Conservation (phyloP, 2,113 vertebrate genomes). For the Siphamia tubifer region DNA sequence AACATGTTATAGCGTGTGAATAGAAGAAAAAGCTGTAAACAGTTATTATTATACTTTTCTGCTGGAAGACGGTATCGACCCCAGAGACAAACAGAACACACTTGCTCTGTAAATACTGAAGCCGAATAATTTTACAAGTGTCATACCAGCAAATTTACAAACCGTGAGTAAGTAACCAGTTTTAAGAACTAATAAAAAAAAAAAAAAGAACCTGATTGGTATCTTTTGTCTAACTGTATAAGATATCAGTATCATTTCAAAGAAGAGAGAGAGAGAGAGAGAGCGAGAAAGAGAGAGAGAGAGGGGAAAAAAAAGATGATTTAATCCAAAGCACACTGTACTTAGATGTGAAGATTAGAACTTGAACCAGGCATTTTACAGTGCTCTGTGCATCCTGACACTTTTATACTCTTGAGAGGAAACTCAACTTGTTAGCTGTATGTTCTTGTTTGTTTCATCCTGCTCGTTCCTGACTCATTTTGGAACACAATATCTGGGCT, state of each 20-base stretch:
- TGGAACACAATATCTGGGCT: slow-evolving; percentile 65
- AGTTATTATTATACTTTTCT: slow-evolving; percentile 69
- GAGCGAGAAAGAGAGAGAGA: slow-evolving; percentile 14
- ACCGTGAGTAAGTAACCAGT: slow-evolving; percentile 75
- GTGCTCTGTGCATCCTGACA: slow-evolving; percentile 74
- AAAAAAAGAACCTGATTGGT: slow-evolving; percentile 56
- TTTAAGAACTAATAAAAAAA: slow-evolving; percentile 58
- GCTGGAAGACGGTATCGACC: slow-evolving; percentile 77
- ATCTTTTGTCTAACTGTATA: slow-evolving; percentile 66
- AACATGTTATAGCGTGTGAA: slow-evolving; percentile 83
- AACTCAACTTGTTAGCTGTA: slow-evolving; percentile 66
- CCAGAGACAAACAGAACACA: slow-evolving; percentile 66
- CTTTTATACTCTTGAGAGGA: slow-evolving; percentile 79
- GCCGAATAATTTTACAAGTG: slow-evolving; percentile 83
- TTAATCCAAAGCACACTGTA: slow-evolving; percentile 93
- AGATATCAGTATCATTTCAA: slow-evolving; percentile 61
- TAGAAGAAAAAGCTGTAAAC: slow-evolving; percentile 77
- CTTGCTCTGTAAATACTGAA: slow-evolving; percentile 82
- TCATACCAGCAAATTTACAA: slow-evolving; percentile 89
- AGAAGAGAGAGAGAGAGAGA: slow-evolving; percentile 31
- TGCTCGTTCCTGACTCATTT: slow-evolving; percentile 56
- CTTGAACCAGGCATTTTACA: slow-evolving; percentile 85
- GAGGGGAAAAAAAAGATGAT: slow-evolving; percentile 29
- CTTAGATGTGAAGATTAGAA: slow-evolving; percentile 81
- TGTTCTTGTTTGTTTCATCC: slow-evolving; percentile 74